Evolutionary conservation across 2,113 vertebrate species (phyloP), one percentile per base, ranked within the genome.

Genomic region (Pantherophis guttatus): DNA sequence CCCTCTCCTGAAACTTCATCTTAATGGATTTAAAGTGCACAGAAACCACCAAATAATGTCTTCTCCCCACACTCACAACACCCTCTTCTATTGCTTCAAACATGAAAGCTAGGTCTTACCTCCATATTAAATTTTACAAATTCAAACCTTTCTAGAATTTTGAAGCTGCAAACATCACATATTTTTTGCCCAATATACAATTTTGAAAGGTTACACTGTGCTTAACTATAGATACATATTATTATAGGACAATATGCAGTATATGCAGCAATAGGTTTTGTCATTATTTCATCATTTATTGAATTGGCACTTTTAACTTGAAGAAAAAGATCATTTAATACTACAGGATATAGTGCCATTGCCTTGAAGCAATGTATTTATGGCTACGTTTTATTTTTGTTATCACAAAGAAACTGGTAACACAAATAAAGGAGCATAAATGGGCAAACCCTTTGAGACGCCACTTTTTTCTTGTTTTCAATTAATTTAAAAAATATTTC

Each of bases 1-100:
- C 95, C 96, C 95, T 94, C 94, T 96, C 94, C 95, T 70, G 91
- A 92, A 94, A 89, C 93, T 89, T 94, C 62, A 0, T 87, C 95
- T 94, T 94, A 95, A 92, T 96, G 97, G 96, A 97, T 96, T 95
- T 98, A 98, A 98, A 98, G 98, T 98, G 97, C 98, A 98, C 95
- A 95, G 95, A 95, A 81, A 97, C 95, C 95, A 95, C 96, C 2
- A 50, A 88, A 17, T 96, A 94, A 97, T 88, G 91, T 96, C 94
- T 93, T 96, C 95, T 96, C 95, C 96, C 93, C 93, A 87, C 88
- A 94, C 95, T 94, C 94, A 70, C 87, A n/a, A 90, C 33, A 90
- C 59, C 39, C 57, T 8, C 26, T 86, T 95, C 92, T 59, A 95
- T 93, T 93, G 85, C 90, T 94, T 44, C 1, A 94, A 94, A 92